These are phyloP conservation scores for Clarias magur DNA, from an alignment of 2,113 vertebrate species.

Conservation along the genomic window DNA sequence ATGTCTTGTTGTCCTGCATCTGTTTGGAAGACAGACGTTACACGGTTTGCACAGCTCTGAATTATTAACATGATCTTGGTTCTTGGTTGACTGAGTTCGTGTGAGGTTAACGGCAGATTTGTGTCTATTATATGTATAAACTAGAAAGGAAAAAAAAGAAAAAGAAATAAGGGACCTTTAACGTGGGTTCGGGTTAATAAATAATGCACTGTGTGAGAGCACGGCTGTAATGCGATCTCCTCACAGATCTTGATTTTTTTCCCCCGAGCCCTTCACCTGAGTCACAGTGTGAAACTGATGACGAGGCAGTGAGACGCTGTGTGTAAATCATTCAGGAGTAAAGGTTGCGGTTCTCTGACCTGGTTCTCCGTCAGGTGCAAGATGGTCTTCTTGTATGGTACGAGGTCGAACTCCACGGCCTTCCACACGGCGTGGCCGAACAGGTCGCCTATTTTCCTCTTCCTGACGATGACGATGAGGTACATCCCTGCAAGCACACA, in stretches of 20 bases:
- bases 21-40: slow-evolving; percentile 53
- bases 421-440: slow-evolving; percentile 94
- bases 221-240: slow-evolving; percentile 48
- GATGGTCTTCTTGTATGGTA: slow-evolving; percentile 96
- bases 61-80: not conserved
- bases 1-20: slow-evolving; percentile 94
- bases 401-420: slow-evolving; percentile 90
- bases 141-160: not conserved
- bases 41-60: too few relatives aligned
- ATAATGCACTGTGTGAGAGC: slow-evolving; percentile 55
- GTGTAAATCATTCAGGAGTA: not conserved
- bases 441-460: slow-evolving; percentile 90
- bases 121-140: not conserved
- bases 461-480: slow-evolving; percentile 95
- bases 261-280: not conserved
- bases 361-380: slow-evolving; percentile 95
- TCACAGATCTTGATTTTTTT: not conserved
- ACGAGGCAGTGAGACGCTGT: not conserved
- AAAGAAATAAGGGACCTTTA: not conserved
- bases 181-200: slow-evolving; percentile 43
- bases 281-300: not conserved
- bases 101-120: not conserved
- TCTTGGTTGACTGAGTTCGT: not conserved
- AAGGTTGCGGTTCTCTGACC: slow-evolving; percentile 67
- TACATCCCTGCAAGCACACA: slow-evolving; percentile 82